Percentiles rank a stretch among this genome's conserved stretches.
These are phyloP conservation scores for Eumacrocentrus americanus DNA, from an alignment of 2,888 invertebrate genomes.

Conservation along the genomic window DNA sequence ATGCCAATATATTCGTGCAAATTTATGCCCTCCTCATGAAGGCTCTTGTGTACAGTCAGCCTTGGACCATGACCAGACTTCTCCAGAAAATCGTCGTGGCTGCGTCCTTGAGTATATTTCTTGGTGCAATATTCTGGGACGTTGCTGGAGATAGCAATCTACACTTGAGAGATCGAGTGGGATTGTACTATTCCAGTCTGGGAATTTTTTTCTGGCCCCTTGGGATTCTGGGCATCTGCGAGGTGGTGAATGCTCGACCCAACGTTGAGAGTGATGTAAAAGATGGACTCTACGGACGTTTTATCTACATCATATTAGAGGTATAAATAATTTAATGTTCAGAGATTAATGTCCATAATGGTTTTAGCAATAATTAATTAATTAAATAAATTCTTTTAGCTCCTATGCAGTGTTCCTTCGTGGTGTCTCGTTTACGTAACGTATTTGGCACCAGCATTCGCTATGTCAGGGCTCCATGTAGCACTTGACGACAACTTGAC, in stretches of 20 bases:
- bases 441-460: constrained; percentile 86
- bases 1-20: constrained; percentile 73
- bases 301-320: constrained; percentile 80
- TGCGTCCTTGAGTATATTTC: constrained; percentile 80
- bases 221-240: constrained; percentile 54
- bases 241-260: constrained; percentile 60
- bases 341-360: too few species aligned
- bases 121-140: constrained; percentile 91
- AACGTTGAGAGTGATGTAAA: constrained; percentile 81
- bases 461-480: constrained; percentile 82
- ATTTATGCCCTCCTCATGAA: constrained; percentile 71
- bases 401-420: constrained; percentile 78
- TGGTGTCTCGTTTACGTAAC: constrained; percentile 82
- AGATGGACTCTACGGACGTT: constrained; percentile 79
- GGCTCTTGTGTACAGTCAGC: constrained; percentile 81
- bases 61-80: constrained; percentile 81
- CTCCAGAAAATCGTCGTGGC: constrained; percentile 79
- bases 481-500: constrained; percentile 54
- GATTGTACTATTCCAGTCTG: constrained; percentile 86
- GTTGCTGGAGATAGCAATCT: constrained; percentile 77
- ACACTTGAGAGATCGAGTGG: constrained; percentile 77
- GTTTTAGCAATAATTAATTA: not conserved
- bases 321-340: constrained; percentile 64
- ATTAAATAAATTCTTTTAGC: constrained; percentile 63
- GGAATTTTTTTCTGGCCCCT: constrained; percentile 81